These are phyloP conservation scores for Sebastes flavidus DNA, from an alignment of 2,797 vertebrate species.

Conservation along the genomic window DNA sequence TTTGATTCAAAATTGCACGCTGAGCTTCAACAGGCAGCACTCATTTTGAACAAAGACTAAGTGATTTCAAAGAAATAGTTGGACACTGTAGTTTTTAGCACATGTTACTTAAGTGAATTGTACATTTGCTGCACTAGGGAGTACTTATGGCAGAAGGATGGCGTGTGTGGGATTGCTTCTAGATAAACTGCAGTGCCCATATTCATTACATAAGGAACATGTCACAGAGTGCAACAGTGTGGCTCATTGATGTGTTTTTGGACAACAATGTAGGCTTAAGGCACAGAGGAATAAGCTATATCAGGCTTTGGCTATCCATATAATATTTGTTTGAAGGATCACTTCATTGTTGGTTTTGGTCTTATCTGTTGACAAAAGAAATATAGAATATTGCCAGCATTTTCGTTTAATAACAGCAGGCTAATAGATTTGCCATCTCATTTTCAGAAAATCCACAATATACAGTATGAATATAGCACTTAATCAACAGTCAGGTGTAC, in stretches of 20 bases:
- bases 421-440: no score
- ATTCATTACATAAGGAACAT: neutral
- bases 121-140: neutral
- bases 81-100: neutral
- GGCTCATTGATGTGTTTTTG: neutral
- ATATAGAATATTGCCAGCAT: neutral
- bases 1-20: conserved; percentile 53
- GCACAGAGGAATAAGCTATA: neutral
- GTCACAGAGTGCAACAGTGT: neutral
- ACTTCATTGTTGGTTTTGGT: neutral
- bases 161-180: neutral
- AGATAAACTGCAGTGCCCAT: neutral
- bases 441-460: no score
- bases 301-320: neutral
- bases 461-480: no score
- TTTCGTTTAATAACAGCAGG: neutral
- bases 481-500: neutral
- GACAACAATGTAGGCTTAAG: neutral
- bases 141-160: neutral
- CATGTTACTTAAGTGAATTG: neutral
- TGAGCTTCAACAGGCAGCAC: conserved; percentile 21
- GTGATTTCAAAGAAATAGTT: neutral
- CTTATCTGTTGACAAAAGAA: neutral
- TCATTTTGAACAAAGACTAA: neutral
- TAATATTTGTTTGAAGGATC: neutral